A percentile compares a stretch with the other conserved stretches of the same genome.
Conservation (phyloP, 2,797 vertebrate genomes). For the Mus spretus region DNA sequence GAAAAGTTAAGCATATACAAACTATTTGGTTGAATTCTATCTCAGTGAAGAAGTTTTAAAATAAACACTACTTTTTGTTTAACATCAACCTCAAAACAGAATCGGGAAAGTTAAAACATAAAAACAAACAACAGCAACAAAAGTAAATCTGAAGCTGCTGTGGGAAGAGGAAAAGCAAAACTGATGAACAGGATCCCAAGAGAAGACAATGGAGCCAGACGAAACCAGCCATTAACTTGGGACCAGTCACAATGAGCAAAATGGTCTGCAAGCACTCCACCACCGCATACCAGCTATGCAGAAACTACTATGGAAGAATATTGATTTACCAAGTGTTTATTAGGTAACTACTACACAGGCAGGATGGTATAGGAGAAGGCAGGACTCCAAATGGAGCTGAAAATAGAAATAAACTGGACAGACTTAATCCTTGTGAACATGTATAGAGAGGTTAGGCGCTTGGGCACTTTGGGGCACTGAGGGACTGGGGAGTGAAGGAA, state of each 20-base stretch:
- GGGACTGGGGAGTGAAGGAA: background rate
- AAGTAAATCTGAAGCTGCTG: background rate
- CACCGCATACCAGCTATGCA: background rate
- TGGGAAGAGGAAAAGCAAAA: background rate
- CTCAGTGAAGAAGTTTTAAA: background rate
- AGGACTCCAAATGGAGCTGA: background rate
- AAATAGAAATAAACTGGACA: constrained; percentile 38
- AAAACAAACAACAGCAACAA: constrained; percentile 18
- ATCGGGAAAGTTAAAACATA: background rate
- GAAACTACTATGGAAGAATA: background rate
- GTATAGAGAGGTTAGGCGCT: no score
- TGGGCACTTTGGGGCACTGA: background rate
- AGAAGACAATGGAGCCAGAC: background rate
- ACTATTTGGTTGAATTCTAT: background rate
- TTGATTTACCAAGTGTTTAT: constrained; percentile 1
- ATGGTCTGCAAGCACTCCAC: background rate
- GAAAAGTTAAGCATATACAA: background rate
- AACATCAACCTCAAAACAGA: background rate
- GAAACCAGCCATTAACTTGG: constrained; percentile 15
- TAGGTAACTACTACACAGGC: background rate
- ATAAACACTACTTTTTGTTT: background rate
- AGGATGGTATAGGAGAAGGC: background rate
- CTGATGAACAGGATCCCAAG: constrained; percentile 1
- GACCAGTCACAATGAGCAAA: background rate
- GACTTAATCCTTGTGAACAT: background rate